phyloP scores from a whole-genome alignment of 2,888 invertebrate genomes.

The Thecophora atra region DNA sequence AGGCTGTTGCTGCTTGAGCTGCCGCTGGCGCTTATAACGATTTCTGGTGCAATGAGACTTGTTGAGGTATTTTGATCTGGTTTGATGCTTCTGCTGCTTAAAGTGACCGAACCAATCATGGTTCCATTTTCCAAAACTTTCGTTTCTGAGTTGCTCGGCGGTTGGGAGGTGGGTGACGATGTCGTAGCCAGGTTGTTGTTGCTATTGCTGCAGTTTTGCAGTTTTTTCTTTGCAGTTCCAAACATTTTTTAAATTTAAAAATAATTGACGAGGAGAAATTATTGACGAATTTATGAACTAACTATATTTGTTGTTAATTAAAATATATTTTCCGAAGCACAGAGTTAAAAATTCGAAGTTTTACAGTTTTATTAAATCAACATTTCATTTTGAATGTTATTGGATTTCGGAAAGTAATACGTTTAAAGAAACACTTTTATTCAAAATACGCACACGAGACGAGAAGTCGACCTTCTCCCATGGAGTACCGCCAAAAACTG shows the following conservation, averaged over 20 bases:
- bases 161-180: slow-evolving; percentile 33
- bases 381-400: too few relatives aligned
- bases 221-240: slow-evolving; percentile 44
- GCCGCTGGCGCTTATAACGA: slow-evolving; percentile 54
- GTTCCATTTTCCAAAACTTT: slow-evolving; percentile 63
- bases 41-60: slow-evolving; percentile 54
- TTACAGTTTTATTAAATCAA: too few relatives aligned
- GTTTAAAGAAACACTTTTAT: background rate
- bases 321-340: too few relatives aligned
- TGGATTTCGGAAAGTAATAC: too few relatives aligned
- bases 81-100: background rate
- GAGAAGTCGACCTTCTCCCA: slow-evolving; percentile 44
- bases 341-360: too few relatives aligned
- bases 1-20: slow-evolving; percentile 54
- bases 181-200: slow-evolving; percentile 37
- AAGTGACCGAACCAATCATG: slow-evolving; percentile 58
- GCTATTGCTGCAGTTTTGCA: slow-evolving; percentile 28
- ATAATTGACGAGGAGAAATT: too few relatives aligned
- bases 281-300: background rate
- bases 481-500: slow-evolving; percentile 64
- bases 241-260: slow-evolving; percentile 41
- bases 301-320: slow-evolving; percentile 15
- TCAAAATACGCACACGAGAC: slow-evolving; percentile 29
- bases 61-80: background rate
- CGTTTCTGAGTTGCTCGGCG: slow-evolving; percentile 31